A percentile compares a stretch with the other conserved stretches of the same genome.
Conservation (phyloP, 2,113 vertebrate genomes). For the Misgurnus anguillicaudatus region DNA sequence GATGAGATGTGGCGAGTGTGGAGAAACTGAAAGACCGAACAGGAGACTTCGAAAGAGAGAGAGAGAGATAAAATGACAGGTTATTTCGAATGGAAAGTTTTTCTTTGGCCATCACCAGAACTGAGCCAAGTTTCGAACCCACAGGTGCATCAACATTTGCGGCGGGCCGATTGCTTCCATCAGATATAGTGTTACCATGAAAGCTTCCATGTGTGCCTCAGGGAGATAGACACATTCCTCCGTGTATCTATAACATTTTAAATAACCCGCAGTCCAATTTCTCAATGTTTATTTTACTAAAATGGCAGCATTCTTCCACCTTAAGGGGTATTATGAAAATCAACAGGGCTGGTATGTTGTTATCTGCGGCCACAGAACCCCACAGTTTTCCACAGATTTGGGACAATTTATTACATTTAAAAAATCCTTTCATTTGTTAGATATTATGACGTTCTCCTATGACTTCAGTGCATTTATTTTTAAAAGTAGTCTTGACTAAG, state of each 20-base stretch:
- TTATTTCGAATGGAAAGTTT: conserved; percentile 51
- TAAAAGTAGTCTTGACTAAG: too few relatives aligned
- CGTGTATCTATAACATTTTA: conserved; percentile 48
- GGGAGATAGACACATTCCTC: conserved; percentile 54
- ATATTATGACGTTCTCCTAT: too few relatives aligned
- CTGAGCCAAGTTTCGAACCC: conserved; percentile 48
- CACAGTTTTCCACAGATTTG: too few relatives aligned
- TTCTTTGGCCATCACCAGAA: conserved; percentile 48
- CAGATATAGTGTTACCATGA: conserved; percentile 53
- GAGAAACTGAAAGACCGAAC: conserved; percentile 36
- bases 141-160: conserved; percentile 67
- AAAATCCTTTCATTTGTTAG: too few relatives aligned
- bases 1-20: conserved; percentile 6
- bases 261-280: conserved; percentile 45
- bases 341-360: conserved; percentile 30
- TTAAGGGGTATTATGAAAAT: conserved; percentile 35
- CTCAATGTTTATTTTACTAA: conserved; percentile 53
- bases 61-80: conserved; percentile 29
- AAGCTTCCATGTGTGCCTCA: conserved; percentile 52
- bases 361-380: neutral
- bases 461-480: too few relatives aligned
- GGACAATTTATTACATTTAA: too few relatives aligned
- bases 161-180: conserved; percentile 39
- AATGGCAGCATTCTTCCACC: conserved; percentile 25
- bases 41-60: neutral